Evolutionary conservation across 2,888 invertebrate genomes (phyloP), one percentile per base, ranked within the genome.

Genomic region (Cosmia trapezina): DNA sequence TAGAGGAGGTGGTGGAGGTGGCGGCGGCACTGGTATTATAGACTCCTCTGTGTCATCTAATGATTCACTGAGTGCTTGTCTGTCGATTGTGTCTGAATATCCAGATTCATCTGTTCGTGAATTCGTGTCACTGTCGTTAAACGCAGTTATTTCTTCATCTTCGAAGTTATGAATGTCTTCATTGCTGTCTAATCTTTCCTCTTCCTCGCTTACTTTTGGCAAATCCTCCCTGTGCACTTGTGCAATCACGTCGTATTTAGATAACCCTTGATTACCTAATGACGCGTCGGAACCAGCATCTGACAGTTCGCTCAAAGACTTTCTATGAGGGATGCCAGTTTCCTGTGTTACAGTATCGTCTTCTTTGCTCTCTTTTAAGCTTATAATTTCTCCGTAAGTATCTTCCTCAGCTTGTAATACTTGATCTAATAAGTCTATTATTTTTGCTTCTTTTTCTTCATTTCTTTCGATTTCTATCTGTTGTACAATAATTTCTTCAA

Each of bases 171-270:
- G 53, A 57, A 75, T 66, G 28, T 88, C 86, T 49, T 89, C 86
- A 41, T 81, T 75, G 68, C 75, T 87, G 0, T 90, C 90, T 41
- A 80, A 81, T 85, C 87, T 91, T 83, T 95, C 94, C 72, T 94
- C 94, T 85, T 94, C 94, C 85, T 95, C 95, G 17, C 87, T 90
- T 8, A 96, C 88, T 87, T 88, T 95, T 0, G 94, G 93, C 70
- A 96, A 91, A 91, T 97, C 96, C 89, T 97, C 96, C 89, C 96
- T 94, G 85, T 97, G 97, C 19, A 97, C 96, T 91, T 96, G 96
- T 74, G 95, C 97, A 85, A 97, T 94, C 41, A 97, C 96, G 91
- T 96, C 96, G 89, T 97, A 96, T 92, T 96, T 96, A 84, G 96
- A 94, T 93, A 95, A 92, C 57, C 89, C 93, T 86, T 93, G 94